Percentiles rank a stretch among this genome's conserved stretches.
Evolutionary conservation across 2,113 vertebrate genomes (phyloP).

Genomic region (Channa argus): DNA sequence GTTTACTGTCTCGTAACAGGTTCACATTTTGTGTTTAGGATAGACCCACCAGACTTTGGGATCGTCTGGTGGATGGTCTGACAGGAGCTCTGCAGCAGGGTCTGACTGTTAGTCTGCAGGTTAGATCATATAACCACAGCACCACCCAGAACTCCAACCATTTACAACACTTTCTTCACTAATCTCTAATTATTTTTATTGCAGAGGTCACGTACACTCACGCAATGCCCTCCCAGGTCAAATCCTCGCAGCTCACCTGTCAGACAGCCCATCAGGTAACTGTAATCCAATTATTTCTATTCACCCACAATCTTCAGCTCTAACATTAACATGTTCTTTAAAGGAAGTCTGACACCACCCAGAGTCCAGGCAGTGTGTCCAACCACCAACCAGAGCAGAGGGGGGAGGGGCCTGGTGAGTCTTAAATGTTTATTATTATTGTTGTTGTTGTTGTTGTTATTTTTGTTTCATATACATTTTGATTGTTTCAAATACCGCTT

Average conservation of each 20-base stretch:
- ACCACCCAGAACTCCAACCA: neutral
- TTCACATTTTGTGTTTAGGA: constrained; percentile 9
- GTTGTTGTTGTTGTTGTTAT: too few species aligned
- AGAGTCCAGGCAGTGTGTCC: neutral
- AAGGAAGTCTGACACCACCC: constrained; percentile 33
- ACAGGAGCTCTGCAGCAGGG: constrained; percentile 37
- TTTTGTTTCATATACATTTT: too few species aligned
- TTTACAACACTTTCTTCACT: neutral
- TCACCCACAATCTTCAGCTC: neutral
- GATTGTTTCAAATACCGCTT: too few species aligned
- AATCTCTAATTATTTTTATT: neutral
- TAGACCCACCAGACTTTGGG: neutral
- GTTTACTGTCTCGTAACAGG: too few species aligned
- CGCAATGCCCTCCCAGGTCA: neutral
- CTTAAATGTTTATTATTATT: neutral
- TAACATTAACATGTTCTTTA: neutral
- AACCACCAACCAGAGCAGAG: constrained; percentile 32
- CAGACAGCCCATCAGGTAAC: constrained; percentile 23
- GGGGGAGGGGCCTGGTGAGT: constrained; percentile 28
- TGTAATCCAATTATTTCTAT: neutral
- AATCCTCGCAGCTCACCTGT: constrained; percentile 6
- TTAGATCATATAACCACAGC: constrained; percentile 2
- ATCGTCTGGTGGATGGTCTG: constrained; percentile 49
- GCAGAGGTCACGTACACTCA: constrained; percentile 5
- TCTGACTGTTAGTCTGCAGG: constrained; percentile 20